phyloP scores from a whole-genome alignment of 2,888 invertebrate species.

The Bhutanitis thaidina region DNA sequence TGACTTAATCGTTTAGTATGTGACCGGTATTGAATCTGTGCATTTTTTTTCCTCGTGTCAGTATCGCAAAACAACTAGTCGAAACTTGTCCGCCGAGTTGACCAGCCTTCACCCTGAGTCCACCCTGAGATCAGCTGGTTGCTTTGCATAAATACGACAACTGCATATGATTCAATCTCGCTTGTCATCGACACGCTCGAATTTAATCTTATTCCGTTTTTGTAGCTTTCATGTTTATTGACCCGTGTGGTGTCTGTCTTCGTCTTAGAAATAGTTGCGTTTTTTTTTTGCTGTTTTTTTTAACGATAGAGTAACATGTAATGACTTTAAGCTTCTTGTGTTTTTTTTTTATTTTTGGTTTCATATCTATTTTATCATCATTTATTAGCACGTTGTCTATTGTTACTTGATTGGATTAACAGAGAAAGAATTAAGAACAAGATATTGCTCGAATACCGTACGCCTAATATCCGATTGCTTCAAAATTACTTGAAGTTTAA shows the following conservation, averaged over 20 bases:
- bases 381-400: slow-evolving; percentile 15
- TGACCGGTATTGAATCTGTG: slow-evolving; percentile 28
- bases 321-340: slow-evolving; percentile 28
- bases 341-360: slow-evolving; percentile 24
- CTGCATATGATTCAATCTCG: slow-evolving; percentile 67
- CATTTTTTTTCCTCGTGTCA: slow-evolving; percentile 26
- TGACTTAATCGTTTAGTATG: slow-evolving; percentile 36
- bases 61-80: slow-evolving; percentile 43
- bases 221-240: slow-evolving; percentile 50
- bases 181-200: slow-evolving; percentile 53
- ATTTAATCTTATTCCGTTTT: slow-evolving; percentile 46
- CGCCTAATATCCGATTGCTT: neutral
- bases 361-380: slow-evolving; percentile 18
- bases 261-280: slow-evolving; percentile 29
- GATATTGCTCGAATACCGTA: neutral
- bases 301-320: slow-evolving; percentile 46
- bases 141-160: slow-evolving; percentile 56
- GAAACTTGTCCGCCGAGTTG: slow-evolving; percentile 41
- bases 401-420: slow-evolving; percentile 18
- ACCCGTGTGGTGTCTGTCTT: slow-evolving; percentile 46
- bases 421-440: neutral
- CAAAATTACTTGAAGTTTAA: neutral
- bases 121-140: slow-evolving; percentile 54
- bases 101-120: slow-evolving; percentile 51
- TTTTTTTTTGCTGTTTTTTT: slow-evolving; percentile 29